Evolutionary conservation across 2,888 invertebrate species (phyloP).

Genomic region (Crematogaster levior): DNA sequence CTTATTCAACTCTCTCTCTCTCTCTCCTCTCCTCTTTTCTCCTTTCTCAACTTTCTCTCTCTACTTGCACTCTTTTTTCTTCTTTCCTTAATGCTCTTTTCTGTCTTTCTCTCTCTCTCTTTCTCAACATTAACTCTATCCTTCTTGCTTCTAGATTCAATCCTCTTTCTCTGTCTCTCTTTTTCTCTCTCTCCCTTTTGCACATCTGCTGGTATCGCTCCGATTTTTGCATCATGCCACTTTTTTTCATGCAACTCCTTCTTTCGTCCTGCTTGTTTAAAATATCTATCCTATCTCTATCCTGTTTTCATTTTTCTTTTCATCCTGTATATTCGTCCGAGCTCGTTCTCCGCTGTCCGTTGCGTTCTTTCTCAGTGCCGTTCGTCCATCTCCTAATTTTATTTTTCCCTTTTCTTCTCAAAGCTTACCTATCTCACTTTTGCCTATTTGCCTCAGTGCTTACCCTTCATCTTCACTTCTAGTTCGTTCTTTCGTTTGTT

Average conservation of each 20-base stretch:
- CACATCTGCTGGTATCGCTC: background rate
- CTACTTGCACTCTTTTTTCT: slow-evolving; percentile 19
- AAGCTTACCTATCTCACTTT: slow-evolving; percentile 15
- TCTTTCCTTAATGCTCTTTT: background rate
- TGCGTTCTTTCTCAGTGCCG: slow-evolving; percentile 28
- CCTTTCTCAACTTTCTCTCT: background rate
- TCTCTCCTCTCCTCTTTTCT: slow-evolving; percentile 28
- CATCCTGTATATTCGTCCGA: slow-evolving; percentile 25
- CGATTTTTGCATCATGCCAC: slow-evolving; percentile 27
- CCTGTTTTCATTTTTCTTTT: slow-evolving; percentile 51
- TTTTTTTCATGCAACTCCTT: slow-evolving; percentile 13
- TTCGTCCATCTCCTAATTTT: slow-evolving; percentile 33
- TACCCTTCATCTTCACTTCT: slow-evolving; percentile 17
- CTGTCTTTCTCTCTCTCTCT: background rate
- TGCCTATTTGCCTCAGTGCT: slow-evolving; percentile 5
- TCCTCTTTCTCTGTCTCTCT: slow-evolving; percentile 4
- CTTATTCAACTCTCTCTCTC: slow-evolving; percentile 61
- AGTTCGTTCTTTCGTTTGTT: slow-evolving; percentile 18
- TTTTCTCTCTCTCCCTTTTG: slow-evolving; percentile 28
- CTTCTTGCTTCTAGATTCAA: slow-evolving; percentile 26
- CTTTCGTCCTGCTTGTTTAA: slow-evolving; percentile 13
- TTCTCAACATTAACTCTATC: slow-evolving; percentile 20
- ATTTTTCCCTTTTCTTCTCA: slow-evolving; percentile 11
- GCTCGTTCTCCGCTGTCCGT: slow-evolving; percentile 36
- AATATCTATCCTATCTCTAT: slow-evolving; percentile 19